These are phyloP conservation scores for Anableps anableps DNA, from an alignment of 2,797 vertebrate species.

Conservation along the genomic window DNA sequence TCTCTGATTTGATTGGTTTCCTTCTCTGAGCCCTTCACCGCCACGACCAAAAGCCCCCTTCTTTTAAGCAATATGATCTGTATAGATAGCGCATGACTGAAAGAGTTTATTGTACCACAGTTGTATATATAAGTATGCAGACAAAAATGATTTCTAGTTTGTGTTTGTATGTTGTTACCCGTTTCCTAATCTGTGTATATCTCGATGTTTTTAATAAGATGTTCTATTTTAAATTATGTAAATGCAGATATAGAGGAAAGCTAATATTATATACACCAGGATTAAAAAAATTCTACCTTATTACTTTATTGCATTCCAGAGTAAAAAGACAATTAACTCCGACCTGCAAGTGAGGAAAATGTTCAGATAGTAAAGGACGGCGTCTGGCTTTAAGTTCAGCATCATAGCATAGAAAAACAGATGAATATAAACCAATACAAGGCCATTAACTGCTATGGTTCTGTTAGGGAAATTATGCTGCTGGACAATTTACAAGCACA, in stretches of 20 bases:
- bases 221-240: slow-evolving; percentile 99
- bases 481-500: slow-evolving; percentile 85
- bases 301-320: slow-evolving; percentile 91
- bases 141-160: slow-evolving; percentile 98
- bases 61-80: slow-evolving; percentile 99
- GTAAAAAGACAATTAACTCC: slow-evolving; percentile 74
- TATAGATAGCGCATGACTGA: slow-evolving; percentile 99
- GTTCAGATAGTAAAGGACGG: slow-evolving; percentile 92
- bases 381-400: slow-evolving; percentile 89
- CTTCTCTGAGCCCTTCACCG: slow-evolving; percentile 72
- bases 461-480: slow-evolving; percentile 77
- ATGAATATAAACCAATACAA: slow-evolving; percentile 66
- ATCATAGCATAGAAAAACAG: slow-evolving; percentile 68
- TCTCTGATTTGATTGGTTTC: slow-evolving; percentile 76
- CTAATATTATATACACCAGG: slow-evolving; percentile 89
- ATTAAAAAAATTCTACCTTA: slow-evolving; percentile 91
- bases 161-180: slow-evolving; percentile 99
- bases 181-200: slow-evolving; percentile 99
- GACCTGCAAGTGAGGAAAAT: slow-evolving; percentile 88
- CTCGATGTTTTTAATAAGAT: slow-evolving; percentile 99
- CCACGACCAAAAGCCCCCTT: slow-evolving; percentile 91
- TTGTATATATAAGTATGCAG: slow-evolving; percentile 99
- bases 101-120: slow-evolving; percentile 97
- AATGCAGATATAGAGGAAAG: slow-evolving; percentile 96
- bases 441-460: slow-evolving; percentile 86